A percentile compares a stretch with the other conserved stretches of the same genome.
phyloP scores from a whole-genome alignment of 2,113 vertebrate species.

The Columba janthina region DNA sequence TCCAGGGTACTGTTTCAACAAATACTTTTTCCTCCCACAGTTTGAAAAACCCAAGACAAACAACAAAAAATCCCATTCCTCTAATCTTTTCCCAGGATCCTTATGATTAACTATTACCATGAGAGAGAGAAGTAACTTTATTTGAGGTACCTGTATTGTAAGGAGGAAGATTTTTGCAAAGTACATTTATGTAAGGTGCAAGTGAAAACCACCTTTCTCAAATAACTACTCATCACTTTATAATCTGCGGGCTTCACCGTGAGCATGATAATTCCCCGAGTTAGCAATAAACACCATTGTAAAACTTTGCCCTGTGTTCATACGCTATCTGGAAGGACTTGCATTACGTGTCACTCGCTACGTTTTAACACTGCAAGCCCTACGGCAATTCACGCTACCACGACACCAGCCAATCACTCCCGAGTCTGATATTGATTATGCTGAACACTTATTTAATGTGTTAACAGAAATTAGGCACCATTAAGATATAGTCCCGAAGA shows the following conservation, averaged over 20 bases:
- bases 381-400: slow-evolving; percentile 50
- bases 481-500: not conserved
- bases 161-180: not conserved
- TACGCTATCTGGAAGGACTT: slow-evolving; percentile 56
- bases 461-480: slow-evolving; percentile 55
- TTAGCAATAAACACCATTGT: slow-evolving; percentile 72
- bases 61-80: not conserved
- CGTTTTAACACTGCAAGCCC: slow-evolving; percentile 20
- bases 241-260: slow-evolving; percentile 61
- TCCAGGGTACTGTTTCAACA: not conserved
- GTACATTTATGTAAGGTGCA: not conserved
- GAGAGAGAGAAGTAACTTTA: not conserved
- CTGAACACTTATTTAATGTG: slow-evolving; percentile 69
- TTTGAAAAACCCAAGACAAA: not conserved
- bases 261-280: slow-evolving; percentile 49
- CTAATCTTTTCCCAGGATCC: not conserved
- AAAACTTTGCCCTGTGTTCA: slow-evolving; percentile 78
- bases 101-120: not conserved
- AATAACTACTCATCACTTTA: slow-evolving; percentile 72
- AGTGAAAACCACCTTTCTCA: slow-evolving; percentile 66
- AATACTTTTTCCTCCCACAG: not conserved
- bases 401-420: slow-evolving; percentile 71
- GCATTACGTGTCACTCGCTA: slow-evolving; percentile 53
- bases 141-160: not conserved
- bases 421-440: slow-evolving; percentile 53